Evolutionary conservation across 2,113 vertebrate species (phyloP), one percentile per base, ranked within the genome.

Genomic region (Riparia riparia): DNA sequence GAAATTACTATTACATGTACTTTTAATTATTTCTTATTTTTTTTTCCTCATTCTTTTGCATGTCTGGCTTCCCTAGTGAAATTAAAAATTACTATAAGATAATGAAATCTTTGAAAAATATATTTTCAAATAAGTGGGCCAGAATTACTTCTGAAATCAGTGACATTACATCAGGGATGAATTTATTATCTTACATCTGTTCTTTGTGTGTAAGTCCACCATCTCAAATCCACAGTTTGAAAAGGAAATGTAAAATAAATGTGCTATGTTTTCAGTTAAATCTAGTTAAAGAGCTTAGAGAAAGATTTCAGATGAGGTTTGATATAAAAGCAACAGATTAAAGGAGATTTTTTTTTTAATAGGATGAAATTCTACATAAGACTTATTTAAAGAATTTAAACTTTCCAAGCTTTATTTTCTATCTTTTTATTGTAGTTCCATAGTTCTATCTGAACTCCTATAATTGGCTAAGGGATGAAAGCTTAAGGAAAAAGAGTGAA

Each of bases 61-160:
- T 34, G 29, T 32, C 45, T 57, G 3, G 17, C 73, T 91, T 95
- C 61, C 21, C 41, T 22, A 42, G 42, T 72, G 81, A 94, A 95
- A 91, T 80, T 29, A 77, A 90, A 94, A 91, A 85, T 63, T 91
- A 22, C 50, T n/a, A 10, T 61, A 41, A 80, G 53, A 87, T 57
- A 96, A 91, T 72, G 25, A 93, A 94, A 85, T 9, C 17, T 82
- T 79, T 65, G n/a, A 89, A 89, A 95, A 89, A 64, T 69, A 49
- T 79, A 89, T 86, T 96, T 94, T 26, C 45, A 89, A 94, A 82
- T 91, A 94, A 86, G 17, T 58, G 10, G 29, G 19, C 14, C 14
- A 90, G 77, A 89, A 89, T 92, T 82, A 51, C 24, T 76, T 21
- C 13, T 86, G 42, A 89, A 92, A 77, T 91, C 65, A 89, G 31